A percentile compares a stretch with the other conserved stretches of the same genome.
These are phyloP conservation scores for Flexamia atlantica DNA, from an alignment of 2,888 invertebrate species.

Conservation along the genomic window DNA sequence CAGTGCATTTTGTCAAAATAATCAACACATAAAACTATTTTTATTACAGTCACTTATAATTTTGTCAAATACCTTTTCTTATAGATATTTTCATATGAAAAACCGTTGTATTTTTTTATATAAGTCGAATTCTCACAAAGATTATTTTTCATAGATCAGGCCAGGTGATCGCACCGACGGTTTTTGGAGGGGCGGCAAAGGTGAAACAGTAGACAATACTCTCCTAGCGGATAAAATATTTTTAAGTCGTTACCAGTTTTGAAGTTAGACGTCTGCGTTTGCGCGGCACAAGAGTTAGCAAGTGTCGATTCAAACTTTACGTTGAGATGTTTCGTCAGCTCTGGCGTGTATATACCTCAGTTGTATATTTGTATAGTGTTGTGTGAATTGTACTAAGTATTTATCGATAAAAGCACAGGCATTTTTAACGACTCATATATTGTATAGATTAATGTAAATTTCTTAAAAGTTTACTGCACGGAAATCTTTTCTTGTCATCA, in stretches of 20 bases:
- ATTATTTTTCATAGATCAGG: background rate
- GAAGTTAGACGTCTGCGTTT: background rate
- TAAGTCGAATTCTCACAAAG: background rate
- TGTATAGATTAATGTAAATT: too few species aligned
- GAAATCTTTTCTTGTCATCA: too few species aligned
- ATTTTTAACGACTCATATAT: background rate
- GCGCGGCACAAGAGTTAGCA: background rate
- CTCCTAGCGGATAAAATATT: constrained; percentile 16
- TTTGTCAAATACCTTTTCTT: background rate
- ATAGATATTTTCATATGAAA: constrained; percentile 7
- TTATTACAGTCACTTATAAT: background rate
- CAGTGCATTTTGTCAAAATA: constrained; percentile 15
- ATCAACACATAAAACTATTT: background rate
- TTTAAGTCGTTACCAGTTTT: constrained; percentile 24
- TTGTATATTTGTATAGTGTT: constrained; percentile 60
- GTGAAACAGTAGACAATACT: constrained; percentile 43
- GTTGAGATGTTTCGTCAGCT: background rate
- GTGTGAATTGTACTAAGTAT: constrained; percentile 23
- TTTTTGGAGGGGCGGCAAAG: background rate
- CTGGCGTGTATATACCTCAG: constrained; percentile 41
- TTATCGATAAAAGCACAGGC: constrained; percentile 25
- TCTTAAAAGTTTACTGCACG: too few species aligned
- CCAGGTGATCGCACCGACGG: background rate
- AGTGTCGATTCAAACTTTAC: background rate
- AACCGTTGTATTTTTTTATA: background rate